Conservation (phyloP, 2,113 vertebrate species). For the Crocuta crocuta region DNA sequence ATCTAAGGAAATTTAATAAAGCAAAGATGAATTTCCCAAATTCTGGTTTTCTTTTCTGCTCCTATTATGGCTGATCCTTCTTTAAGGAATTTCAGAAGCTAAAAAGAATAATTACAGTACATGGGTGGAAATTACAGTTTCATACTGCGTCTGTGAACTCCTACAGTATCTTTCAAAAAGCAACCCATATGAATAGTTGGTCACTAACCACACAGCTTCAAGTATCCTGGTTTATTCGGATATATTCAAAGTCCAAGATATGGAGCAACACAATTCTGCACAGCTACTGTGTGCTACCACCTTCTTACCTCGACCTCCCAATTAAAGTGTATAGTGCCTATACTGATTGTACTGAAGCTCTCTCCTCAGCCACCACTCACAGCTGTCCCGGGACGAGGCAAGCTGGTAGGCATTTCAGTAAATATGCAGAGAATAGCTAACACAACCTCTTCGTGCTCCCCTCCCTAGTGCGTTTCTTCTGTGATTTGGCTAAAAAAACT, state of each 20-base stretch:
- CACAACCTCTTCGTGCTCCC: background rate
- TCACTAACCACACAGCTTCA: background rate
- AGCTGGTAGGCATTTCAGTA: background rate
- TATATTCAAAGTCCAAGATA: background rate
- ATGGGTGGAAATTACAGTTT: background rate
- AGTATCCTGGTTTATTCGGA: background rate
- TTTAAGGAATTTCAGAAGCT: constrained; percentile 38
- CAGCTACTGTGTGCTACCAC: background rate
- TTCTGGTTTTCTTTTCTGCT: background rate
- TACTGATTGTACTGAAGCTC: background rate
- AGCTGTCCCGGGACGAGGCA: background rate
- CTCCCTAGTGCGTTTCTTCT: background rate
- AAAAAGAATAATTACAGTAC: background rate
- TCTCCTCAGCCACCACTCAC: background rate
- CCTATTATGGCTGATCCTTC: background rate
- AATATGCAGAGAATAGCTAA: background rate
- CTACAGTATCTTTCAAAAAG: background rate
- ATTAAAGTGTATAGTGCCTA: background rate
- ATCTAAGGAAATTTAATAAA: constrained; percentile 2
- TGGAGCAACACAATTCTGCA: background rate
- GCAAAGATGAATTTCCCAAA: background rate
- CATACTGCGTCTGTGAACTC: background rate
- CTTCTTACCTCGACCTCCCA: background rate
- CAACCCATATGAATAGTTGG: background rate
- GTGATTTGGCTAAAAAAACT: background rate